Evolutionary conservation across 2,797 vertebrate genomes (phyloP), one percentile per base, ranked within the genome.

Genomic region (Phoeniculus purpureus): DNA sequence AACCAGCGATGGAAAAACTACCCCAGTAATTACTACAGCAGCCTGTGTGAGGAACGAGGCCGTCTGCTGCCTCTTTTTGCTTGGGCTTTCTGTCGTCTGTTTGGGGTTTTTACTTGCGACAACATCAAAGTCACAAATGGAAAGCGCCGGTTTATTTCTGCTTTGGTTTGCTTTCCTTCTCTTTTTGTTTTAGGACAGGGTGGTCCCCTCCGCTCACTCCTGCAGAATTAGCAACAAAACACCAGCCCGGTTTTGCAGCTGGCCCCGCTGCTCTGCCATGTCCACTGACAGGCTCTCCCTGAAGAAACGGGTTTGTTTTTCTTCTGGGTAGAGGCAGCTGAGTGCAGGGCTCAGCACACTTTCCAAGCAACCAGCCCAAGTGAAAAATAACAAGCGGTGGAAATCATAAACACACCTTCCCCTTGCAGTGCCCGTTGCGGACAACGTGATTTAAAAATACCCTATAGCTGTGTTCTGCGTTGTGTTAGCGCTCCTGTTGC

Each of bases 191-290:
- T 3, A 76, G 66, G 74, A 32, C 88, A 82, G 85, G 86, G 93
- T 88, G 85, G 83, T 92, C 94, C 79, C 52, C 67, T 92, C 65
- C 0, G 1, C 55, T 90, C 20, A 12, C n/a, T 89, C 54, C 54
- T 81, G 61, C 80, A 85, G 89, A 95, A 95, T 83, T 93, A 93
- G 70, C 87, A 94, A 81, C 85, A 82, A 72, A 89, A 34, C 82
- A 76, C 29, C 50, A 81, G 64, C 55, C 40, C 79, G 72, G 47
- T 56, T 91, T 74, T 84, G 83, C 87, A 94, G 92, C 91, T 94
- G 94, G 87, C 80, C 37, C 54, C 27, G 45, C 51, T 51, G 40
- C 66, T 84, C 71, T 62, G 62, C 8, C 58, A 83, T 48, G 74
- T 85, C 85, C 71, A 34, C 37, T 54, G 68, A 78, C 2, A 9